Base-by-base conservation (phyloP, 2,113 vertebrate species). In the Macquaria australasica region DNA sequence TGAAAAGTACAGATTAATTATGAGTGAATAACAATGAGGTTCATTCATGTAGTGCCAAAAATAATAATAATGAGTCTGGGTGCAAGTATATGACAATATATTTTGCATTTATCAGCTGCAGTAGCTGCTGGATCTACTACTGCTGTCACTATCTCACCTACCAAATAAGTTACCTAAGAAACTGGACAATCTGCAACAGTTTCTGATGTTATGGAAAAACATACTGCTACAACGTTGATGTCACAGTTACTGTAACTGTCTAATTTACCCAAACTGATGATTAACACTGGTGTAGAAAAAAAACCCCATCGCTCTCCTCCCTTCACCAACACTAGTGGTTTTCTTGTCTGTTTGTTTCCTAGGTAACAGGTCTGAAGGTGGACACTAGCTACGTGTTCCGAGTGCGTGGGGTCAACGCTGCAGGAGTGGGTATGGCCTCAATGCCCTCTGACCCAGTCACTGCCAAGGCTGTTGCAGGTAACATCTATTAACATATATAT, bases 291-390 rank as follows among this genome's bases (percentile, higher is more conserved):
- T n/a, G 31, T 45, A 25, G 1, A 62, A 53, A 3, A 0, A 23
- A 1, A 23, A 1, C 0, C 66, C 7, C 43, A 58, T 10, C 18
- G 23, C 18, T 58, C 8, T 41, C 14, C 18, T 76, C 31, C 16
- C 78, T n/a, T 71, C 59, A 69, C 37, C 20, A 81, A 45, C 20
- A n/a, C 15, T 1, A 5, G 1, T 45, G 39, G 10, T 45, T 72
- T 83, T 23, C 8, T 20, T 82, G 31, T 66, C 45, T 81, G 12
- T 73, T 23, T 68, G 23, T 87, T 88, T 77, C 69, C 53, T 73
- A 99, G 98, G 97, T 98, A 62, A 96, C 94, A 15, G 93, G 96
- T 83, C 94, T 99, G 84, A 96, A 97, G 69, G 94, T 91, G 25
- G 96, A 96, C 10, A 85, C 82, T 8, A 96, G 93, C 41, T 99